Conservation (phyloP, 2,113 vertebrate genomes). For the Excalfactoria chinensis region DNA sequence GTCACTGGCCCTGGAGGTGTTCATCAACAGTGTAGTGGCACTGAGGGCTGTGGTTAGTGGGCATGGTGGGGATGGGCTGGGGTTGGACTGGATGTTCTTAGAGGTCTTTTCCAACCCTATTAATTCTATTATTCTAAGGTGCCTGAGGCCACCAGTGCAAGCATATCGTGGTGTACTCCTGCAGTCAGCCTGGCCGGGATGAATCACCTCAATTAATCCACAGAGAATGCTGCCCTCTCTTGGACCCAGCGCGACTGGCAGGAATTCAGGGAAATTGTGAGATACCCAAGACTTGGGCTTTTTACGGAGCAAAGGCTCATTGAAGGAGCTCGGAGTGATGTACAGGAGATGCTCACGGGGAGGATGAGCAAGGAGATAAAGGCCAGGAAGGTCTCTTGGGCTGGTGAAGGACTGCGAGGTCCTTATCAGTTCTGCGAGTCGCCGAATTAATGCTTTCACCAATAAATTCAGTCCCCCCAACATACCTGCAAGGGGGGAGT, state of each 20-base stretch:
- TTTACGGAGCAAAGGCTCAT: not conserved
- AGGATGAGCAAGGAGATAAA: not conserved
- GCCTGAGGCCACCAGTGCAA: not conserved
- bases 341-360: not conserved
- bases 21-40: too few relatives aligned
- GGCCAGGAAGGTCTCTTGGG: not conserved
- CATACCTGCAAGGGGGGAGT: rapidly evolving
- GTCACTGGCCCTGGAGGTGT: too few relatives aligned
- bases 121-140: too few relatives aligned
- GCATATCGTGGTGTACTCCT: rapidly evolving
- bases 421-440: not conserved
- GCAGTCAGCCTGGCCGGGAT: not conserved
- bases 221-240: conserved; percentile 59
- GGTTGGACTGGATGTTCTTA: too few relatives aligned
- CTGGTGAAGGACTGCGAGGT: rapidly evolving
- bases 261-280: not conserved
- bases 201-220: not conserved
- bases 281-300: not conserved
- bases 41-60: too few relatives aligned
- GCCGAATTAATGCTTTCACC: not conserved
- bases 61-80: too few relatives aligned
- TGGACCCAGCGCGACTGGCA: not conserved
- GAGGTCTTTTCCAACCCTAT: too few relatives aligned
- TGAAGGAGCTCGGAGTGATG: rapidly evolving
- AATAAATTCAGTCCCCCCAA: not conserved